Base-by-base conservation (phyloP, 2,888 invertebrate genomes). In the Notodonta ziczac region DNA sequence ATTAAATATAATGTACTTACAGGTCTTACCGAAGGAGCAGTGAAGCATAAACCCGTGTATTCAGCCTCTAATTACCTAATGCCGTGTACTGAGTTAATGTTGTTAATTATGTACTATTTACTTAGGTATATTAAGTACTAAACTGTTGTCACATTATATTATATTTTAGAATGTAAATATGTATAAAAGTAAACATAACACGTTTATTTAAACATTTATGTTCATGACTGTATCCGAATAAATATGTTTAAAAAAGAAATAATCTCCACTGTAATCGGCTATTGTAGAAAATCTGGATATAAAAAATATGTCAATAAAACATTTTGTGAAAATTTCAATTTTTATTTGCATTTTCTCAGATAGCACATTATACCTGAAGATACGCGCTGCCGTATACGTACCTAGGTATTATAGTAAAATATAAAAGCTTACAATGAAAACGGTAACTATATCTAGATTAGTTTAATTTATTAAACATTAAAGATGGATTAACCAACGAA, bases 21-120 rank as follows among this genome's bases (percentile, higher is more conserved):
- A 74, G 74, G 74, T 58, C 76, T 74, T 4, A 76, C 71, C 0
- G 74, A 74, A 64, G 74, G 74, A 44, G 68, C 73, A 0, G 65
- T 74, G 10, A 76, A 74, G 55, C 76, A 73, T 50, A 73, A 70
- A 60, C n/a, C 72, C 4, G 40, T 62, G 7, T 67, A 61, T 56
- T 70, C 62, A 35, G 63, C 39, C 12, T 63, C 67, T 14, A 51
- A 46, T 35, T 48, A 56, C 6, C 2, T 40, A 12, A 52, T 63
- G 35, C 35, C 59, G 56, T 66, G 63, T 39, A 66, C 62, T 56
- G 46, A 50, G 4, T 50, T 50, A 16, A 16, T 16, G 16, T 50
- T 50, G 10, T 16, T 50, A 50, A 16, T 50, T 3, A 50, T 50
- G 9, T 50, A 48, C 48, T 48, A 10, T 50, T 50, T 50, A 1